These are phyloP conservation scores for Steatocranus sp. DNA, from an alignment of 2,797 vertebrate species.

Conservation along the genomic window DNA sequence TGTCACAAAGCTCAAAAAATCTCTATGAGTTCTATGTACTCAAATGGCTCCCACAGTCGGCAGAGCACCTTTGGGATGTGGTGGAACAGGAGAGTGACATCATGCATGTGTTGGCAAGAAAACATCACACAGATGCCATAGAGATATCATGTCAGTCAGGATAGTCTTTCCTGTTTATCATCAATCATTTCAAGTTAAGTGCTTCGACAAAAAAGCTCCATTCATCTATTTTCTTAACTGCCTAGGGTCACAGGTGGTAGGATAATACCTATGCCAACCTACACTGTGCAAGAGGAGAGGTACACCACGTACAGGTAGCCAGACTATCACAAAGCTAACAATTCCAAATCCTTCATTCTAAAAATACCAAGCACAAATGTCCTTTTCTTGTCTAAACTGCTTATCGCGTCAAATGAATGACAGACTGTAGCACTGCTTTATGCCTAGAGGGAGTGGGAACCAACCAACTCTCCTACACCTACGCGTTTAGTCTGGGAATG, in stretches of 20 bases:
- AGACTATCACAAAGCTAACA: background rate
- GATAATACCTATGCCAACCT: background rate
- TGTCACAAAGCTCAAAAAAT: background rate
- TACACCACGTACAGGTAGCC: background rate
- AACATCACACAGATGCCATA: background rate
- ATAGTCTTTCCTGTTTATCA: background rate
- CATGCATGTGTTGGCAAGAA: background rate
- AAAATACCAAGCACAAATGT: constrained; percentile 12
- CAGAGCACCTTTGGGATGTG: background rate
- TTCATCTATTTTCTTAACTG: background rate
- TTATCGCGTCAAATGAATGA: constrained; percentile 45
- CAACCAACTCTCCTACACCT: constrained; percentile 34
- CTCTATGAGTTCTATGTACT: background rate
- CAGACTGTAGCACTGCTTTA: constrained; percentile 34
- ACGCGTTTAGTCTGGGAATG: constrained; percentile 44
- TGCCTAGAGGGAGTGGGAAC: constrained; percentile 32
- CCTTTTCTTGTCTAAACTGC: background rate
- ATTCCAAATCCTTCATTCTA: background rate
- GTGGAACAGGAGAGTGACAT: background rate
- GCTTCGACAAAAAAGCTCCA: background rate
- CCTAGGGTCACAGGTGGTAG: background rate
- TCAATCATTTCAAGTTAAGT: background rate
- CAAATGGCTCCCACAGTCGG: background rate
- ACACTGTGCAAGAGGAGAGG: background rate
- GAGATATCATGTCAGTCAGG: background rate